Evolutionary conservation across 2,113 vertebrate genomes (phyloP).

Genomic region (Sprattus sprattus): DNA sequence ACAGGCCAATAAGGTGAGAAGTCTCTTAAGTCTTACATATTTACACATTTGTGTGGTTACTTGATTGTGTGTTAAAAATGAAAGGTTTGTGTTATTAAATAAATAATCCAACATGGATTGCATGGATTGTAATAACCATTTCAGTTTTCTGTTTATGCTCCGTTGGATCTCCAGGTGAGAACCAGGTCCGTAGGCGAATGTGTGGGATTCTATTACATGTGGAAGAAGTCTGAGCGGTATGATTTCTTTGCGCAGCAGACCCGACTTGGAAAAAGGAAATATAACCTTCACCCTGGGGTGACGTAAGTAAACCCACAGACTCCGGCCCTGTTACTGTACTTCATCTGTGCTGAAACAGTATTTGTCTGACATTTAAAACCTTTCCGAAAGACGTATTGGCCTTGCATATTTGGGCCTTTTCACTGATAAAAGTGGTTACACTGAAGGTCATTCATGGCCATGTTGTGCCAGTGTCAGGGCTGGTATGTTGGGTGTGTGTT

Average conservation of each 20-base stretch:
- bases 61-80: too few species aligned
- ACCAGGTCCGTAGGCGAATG: constrained; percentile 97
- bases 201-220: constrained; percentile 99
- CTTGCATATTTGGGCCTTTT: neutral
- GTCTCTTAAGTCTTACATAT: neutral
- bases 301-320: constrained; percentile 78
- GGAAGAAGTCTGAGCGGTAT: constrained; percentile 98
- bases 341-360: neutral
- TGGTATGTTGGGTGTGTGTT: constrained; percentile 22
- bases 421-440: neutral
- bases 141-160: neutral
- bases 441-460: neutral
- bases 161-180: constrained; percentile 80
- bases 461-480: neutral
- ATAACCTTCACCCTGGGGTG: constrained; percentile 92
- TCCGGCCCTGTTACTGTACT: neutral
- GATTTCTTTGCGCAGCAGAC: constrained; percentile 99
- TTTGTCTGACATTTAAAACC: neutral
- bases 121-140: neutral
- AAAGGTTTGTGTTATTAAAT: too few species aligned
- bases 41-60: too few species aligned
- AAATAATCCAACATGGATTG: neutral
- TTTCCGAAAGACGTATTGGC: neutral
- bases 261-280: constrained; percentile 96
- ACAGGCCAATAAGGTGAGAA: constrained; percentile 92